Evolutionary conservation across 2,797 vertebrate species (phyloP), one percentile per base, ranked within the genome.

Genomic region (Aeoliscus strigatus): DNA sequence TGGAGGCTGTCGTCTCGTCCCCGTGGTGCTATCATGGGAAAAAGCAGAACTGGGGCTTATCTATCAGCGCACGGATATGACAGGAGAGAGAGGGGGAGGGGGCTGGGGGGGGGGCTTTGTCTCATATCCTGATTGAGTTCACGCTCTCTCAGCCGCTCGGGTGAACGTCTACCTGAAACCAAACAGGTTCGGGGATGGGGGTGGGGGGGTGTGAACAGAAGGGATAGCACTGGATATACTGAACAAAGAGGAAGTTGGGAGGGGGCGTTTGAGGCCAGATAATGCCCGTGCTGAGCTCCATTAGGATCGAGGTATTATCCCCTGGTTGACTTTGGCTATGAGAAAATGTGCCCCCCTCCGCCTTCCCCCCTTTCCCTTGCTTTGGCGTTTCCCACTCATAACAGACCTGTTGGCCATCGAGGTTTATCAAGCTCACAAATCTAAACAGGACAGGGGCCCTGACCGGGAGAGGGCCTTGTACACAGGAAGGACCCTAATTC

Each of bases 381-480:
- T 66, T 76, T 75, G 72, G 70, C 34, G 48, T 82, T 79, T 80
- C 82, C 80, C 82, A 86, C 83, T 87, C 82, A 87, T 83, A 86
- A 85, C 83, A 85, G 83, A 88, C 87, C 86, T 87, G 86, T 83
- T 82, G 81, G 85, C 84, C 71, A 57, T 80, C 39, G 77, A 71
- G 77, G 73, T 82, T 86, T 87, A 89, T 89, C 86, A 79, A 73
- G 73, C 81, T 86, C 81, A 61, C 74, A 75, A 75, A 87, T 87
- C 88, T 85, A 85, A 86, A 84, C 85, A 83, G 83, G 69, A 80
- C 79, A 74, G 83, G 75, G 82, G 79, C 75, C 75, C 74, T 62
- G 79, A 70, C 67, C 60, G 69, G 73, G 77, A 57, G 57, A 69
- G 73, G 70, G 67, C 60, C 81, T 66, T 66, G 70, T 80, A 73